A percentile compares a stretch with the other conserved stretches of the same genome.
Evolutionary conservation across 2,113 vertebrate genomes (phyloP).

Genomic region (Chrysemys picta): DNA sequence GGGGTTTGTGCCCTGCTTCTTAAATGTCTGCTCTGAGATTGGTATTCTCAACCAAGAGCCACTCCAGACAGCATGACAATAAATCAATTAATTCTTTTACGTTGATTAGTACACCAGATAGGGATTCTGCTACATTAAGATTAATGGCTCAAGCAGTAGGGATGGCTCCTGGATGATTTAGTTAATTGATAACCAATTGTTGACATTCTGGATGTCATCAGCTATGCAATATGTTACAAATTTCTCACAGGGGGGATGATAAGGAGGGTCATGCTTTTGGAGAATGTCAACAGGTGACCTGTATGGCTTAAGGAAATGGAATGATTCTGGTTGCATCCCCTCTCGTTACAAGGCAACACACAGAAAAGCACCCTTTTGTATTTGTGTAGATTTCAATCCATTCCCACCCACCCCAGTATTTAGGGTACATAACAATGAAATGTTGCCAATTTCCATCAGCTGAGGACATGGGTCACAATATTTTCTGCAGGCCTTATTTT

Average conservation of each 20-base stretch:
- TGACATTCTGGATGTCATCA: constrained; percentile 23
- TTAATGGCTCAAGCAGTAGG: constrained; percentile 22
- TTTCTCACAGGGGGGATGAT: background rate
- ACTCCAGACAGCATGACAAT: background rate
- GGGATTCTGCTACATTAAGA: constrained; percentile 34
- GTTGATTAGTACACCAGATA: constrained; percentile 4
- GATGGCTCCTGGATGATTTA: constrained; percentile 36
- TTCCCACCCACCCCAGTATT: background rate
- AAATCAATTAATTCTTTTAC: background rate
- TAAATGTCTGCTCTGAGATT: background rate
- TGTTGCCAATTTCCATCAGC: background rate
- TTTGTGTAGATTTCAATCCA: background rate
- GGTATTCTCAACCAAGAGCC: background rate
- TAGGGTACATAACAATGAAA: background rate
- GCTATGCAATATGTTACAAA: constrained; percentile 25
- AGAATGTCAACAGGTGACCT: background rate
- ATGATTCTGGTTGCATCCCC: background rate
- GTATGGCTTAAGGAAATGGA: background rate
- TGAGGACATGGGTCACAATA: background rate
- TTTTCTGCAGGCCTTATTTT: background rate
- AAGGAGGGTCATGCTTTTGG: background rate
- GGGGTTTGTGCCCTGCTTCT: background rate
- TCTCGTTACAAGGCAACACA: background rate
- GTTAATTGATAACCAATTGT: constrained; percentile 43
- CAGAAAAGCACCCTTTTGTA: background rate